Evolutionary conservation across 2,113 vertebrate genomes (phyloP).

Genomic region (Gavialis gangeticus): DNA sequence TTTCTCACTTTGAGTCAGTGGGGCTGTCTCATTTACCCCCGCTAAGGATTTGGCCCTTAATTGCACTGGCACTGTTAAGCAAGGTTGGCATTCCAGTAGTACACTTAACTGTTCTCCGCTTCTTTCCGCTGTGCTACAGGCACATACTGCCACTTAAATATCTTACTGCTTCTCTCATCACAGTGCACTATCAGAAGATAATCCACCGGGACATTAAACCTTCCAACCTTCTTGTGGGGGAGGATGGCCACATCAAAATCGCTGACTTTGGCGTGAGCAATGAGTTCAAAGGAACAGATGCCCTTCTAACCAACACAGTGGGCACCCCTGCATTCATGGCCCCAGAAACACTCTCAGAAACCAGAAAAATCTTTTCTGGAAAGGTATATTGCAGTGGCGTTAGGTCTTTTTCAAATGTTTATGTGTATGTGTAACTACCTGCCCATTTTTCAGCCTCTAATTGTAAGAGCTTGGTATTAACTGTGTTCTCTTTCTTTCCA

Average conservation of each 20-base stretch:
- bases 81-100: background rate
- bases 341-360: slow-evolving; percentile 93
- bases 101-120: background rate
- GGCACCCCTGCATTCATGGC: slow-evolving; percentile 97
- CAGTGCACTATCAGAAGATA: slow-evolving; percentile 99
- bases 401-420: background rate
- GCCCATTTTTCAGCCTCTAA: background rate
- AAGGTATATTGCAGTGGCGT: slow-evolving; percentile 83
- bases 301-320: slow-evolving; percentile 95
- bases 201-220: slow-evolving; percentile 97
- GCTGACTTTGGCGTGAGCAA: slow-evolving; percentile 98
- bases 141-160: background rate
- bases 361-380: slow-evolving; percentile 96
- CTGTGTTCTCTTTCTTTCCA: slow-evolving; percentile 27
- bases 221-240: slow-evolving; percentile 95
- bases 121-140: background rate
- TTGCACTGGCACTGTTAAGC: background rate
- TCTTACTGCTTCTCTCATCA: background rate
- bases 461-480: background rate
- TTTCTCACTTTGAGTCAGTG: background rate
- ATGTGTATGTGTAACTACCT: background rate
- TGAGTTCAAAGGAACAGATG: slow-evolving; percentile 94
- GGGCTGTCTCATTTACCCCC: background rate
- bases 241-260: slow-evolving; percentile 95
- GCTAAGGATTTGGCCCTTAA: background rate